Percentiles rank a stretch among this genome's conserved stretches.
Conservation (phyloP, 2,888 invertebrate species). For the Sphinx pinastri region DNA sequence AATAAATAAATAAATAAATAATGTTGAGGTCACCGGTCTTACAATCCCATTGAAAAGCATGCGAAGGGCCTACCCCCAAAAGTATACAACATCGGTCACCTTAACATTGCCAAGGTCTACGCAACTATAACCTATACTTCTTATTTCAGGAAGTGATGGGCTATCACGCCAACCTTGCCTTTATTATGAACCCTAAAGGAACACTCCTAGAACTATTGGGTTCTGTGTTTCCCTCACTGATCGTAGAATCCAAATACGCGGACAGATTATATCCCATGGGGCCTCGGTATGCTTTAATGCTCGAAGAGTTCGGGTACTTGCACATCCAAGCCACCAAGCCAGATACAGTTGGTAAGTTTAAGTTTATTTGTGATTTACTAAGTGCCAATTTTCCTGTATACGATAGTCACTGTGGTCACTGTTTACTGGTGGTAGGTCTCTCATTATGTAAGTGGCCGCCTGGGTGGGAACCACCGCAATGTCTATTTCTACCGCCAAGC, state of each 20-base stretch:
- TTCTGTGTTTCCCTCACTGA: constrained; percentile 80
- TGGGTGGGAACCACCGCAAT: too few species aligned
- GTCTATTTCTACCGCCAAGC: too few species aligned
- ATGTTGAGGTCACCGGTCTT: too few species aligned
- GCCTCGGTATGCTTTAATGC: constrained; percentile 38
- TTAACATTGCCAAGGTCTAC: too few species aligned
- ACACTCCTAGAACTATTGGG: constrained; percentile 73
- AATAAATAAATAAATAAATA: too few species aligned
- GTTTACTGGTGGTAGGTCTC: too few species aligned
- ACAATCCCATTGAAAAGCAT: too few species aligned
- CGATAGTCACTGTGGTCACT: too few species aligned
- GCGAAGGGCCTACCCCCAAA: too few species aligned
- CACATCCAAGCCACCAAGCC: constrained; percentile 95
- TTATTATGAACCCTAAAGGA: constrained; percentile 35
- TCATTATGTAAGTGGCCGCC: too few species aligned
- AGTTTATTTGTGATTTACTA: background rate
- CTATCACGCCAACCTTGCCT: constrained; percentile 86
- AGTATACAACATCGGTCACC: background rate
- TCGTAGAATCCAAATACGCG: constrained; percentile 69
- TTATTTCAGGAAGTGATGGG: constrained; percentile 75
- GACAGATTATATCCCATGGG: constrained; percentile 61
- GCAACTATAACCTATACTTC: too few species aligned
- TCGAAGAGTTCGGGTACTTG: constrained; percentile 70
- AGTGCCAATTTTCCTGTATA: too few species aligned
- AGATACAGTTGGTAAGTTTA: constrained; percentile 84